These are phyloP conservation scores for Drosophila algonquin DNA, from an alignment of 2,888 invertebrate species.

Conservation along the genomic window DNA sequence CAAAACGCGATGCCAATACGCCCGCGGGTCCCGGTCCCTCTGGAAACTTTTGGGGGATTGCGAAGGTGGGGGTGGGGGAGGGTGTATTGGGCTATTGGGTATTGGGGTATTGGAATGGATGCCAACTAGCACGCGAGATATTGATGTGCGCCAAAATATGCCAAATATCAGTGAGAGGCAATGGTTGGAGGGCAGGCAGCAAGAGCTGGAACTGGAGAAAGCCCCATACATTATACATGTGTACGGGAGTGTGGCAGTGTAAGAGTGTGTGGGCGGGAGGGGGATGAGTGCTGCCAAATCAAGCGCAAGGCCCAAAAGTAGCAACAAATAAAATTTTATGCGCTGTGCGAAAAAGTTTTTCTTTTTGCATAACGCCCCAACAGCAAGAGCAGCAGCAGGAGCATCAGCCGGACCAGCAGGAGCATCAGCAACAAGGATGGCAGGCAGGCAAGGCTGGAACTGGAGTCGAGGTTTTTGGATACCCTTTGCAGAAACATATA, in stretches of 20 bases:
- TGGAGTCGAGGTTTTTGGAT: neutral
- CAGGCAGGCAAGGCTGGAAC: neutral
- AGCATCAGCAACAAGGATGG: constrained; percentile 7
- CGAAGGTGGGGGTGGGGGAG: neutral
- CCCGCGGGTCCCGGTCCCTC: constrained; percentile 51
- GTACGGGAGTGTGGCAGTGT: constrained; percentile 31
- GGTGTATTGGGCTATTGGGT: constrained; percentile 25
- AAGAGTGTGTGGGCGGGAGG: neutral
- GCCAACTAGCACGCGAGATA: constrained; percentile 77
- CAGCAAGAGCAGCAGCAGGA: constrained; percentile 35
- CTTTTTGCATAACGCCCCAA: constrained; percentile 71
- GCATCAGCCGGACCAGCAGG: constrained; percentile 30
- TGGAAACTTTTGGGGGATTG: constrained; percentile 49
- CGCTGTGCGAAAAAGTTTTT: constrained; percentile 73
- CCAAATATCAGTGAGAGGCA: constrained; percentile 63
- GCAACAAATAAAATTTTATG: constrained; percentile 79
- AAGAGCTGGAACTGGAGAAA: neutral
- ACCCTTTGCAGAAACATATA: neutral
- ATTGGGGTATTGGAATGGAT: constrained; percentile 47
- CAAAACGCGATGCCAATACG: constrained; percentile 74
- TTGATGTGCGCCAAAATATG: constrained; percentile 76
- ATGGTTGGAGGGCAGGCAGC: neutral
- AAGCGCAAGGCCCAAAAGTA: constrained; percentile 77
- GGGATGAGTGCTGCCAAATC: constrained; percentile 63
- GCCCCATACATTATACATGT: constrained; percentile 64